A percentile compares a stretch with the other conserved stretches of the same genome.
Conservation (phyloP, 2,888 invertebrate species). For the Chrysodeixis includens region DNA sequence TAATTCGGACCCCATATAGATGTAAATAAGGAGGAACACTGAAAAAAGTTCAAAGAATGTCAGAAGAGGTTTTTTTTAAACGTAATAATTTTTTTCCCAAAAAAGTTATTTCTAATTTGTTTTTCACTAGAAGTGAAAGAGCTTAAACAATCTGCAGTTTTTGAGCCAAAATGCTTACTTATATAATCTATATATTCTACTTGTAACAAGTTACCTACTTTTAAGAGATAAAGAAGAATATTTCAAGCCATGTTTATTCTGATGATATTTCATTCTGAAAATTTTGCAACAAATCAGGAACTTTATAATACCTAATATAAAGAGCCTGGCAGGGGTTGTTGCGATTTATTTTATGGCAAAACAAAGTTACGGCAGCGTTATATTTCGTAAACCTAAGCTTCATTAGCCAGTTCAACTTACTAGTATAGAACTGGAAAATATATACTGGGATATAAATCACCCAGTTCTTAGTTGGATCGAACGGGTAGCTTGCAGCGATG, state of each 20-base stretch:
- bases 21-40: constrained; percentile 60
- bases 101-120: too few relatives aligned
- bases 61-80: neutral
- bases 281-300: constrained; percentile 1
- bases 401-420: constrained; percentile 54
- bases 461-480: constrained; percentile 53
- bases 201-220: too few relatives aligned
- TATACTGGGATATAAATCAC: constrained; percentile 55
- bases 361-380: constrained; percentile 6
- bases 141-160: too few relatives aligned
- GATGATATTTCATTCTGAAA: neutral
- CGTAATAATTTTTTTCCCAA: too few relatives aligned
- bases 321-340: neutral
- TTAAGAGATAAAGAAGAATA: neutral
- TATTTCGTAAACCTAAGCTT: constrained; percentile 24
- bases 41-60: constrained; percentile 35
- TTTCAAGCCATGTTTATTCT: neutral
- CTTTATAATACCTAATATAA: constrained; percentile 1
- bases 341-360: neutral
- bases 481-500: constrained; percentile 56
- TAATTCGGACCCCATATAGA: constrained; percentile 65
- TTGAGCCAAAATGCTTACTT: too few relatives aligned
- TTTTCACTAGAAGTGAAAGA: too few relatives aligned
- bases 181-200: too few relatives aligned
- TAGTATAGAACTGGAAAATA: constrained; percentile 50